A percentile compares a stretch with the other conserved stretches of the same genome.
Conservation (phyloP, 2,888 invertebrate genomes). For the Nebria brevicollis region DNA sequence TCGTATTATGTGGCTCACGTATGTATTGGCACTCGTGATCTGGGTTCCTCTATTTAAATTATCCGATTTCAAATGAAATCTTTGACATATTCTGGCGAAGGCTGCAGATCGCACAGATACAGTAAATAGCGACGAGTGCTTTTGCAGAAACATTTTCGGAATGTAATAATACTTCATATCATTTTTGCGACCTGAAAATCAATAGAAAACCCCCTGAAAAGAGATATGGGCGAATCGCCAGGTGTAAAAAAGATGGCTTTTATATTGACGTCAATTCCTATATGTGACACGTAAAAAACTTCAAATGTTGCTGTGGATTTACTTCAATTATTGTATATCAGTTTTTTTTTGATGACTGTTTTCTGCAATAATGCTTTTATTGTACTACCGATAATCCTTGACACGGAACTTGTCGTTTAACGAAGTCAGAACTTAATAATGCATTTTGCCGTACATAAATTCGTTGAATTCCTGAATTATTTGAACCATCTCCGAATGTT, state of each 20-base stretch:
- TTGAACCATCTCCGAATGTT: no score
- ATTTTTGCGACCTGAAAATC: not conserved
- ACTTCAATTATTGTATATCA: not conserved
- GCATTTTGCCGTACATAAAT: no score
- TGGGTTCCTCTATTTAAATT: no score
- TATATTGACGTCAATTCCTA: not conserved
- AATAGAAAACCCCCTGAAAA: not conserved
- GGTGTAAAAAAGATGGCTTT: not conserved
- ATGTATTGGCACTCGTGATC: no score
- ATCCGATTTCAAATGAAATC: no score
- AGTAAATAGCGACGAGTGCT: not conserved
- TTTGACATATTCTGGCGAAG: not conserved
- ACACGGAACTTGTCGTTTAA: no score
- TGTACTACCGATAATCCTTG: no score
- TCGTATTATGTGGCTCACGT: not conserved
- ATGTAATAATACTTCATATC: not conserved
- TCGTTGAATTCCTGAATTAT: no score
- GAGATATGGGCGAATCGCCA: not conserved
- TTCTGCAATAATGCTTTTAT: no score
- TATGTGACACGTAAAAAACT: not conserved
- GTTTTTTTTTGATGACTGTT: not conserved
- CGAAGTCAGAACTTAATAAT: no score
- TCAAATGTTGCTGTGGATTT: not conserved
- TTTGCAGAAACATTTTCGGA: not conserved
- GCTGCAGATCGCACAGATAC: not conserved